Base-by-base conservation (phyloP, 2,113 vertebrate genomes). In the Catharus bicknelli region DNA sequence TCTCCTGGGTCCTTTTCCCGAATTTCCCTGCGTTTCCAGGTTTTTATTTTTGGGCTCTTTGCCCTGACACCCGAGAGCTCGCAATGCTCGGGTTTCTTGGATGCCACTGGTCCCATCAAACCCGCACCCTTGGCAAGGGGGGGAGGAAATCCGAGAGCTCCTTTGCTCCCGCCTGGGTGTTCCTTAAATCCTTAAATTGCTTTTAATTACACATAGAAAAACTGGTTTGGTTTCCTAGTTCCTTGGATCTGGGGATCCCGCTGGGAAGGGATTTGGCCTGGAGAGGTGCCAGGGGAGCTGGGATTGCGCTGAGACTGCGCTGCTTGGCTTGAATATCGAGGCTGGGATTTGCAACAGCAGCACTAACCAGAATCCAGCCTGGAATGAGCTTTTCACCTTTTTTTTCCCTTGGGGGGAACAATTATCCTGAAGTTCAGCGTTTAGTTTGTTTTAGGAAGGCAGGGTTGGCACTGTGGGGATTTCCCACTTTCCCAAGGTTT, bases 181-280 rank as follows among this genome's bases (percentile, higher is more conserved):
- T 86, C 73, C 91, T 89, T 2, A 68, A 68, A 57, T 36, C 18
- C 7, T 84, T 42, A 54, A 82, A 87, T 90, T 82, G 59, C 63
- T 14, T 82, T 64, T 75, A 89, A 95, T 91, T 91, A 69, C 6
- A 2, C 67, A 29, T 9, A 40, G 86, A 43, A 79, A 88, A 94
- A 92, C 93, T 84, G 86, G 81, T 91, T 92, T 25, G 36, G 57
- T 91, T 94, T 82, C 95, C 85, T 62, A 40, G 42, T 83, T 83
- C 72, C 47, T 62, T 19, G 87, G 81, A 34, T 63, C 90, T 40
- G 58, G 87, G 90, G 77, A 85, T 85, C 67, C 91, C 93, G 3
- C 50, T 3, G 30, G 93, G 85, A 94, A 58, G 36, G 34, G 82
- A 34, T 79, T 84, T 79, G 74, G 38, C 40, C 81, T 20, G 25